Base-by-base conservation (phyloP, 37 sponge, comb jelly and placozoan species). In the Corticium candelabrum region DNA sequence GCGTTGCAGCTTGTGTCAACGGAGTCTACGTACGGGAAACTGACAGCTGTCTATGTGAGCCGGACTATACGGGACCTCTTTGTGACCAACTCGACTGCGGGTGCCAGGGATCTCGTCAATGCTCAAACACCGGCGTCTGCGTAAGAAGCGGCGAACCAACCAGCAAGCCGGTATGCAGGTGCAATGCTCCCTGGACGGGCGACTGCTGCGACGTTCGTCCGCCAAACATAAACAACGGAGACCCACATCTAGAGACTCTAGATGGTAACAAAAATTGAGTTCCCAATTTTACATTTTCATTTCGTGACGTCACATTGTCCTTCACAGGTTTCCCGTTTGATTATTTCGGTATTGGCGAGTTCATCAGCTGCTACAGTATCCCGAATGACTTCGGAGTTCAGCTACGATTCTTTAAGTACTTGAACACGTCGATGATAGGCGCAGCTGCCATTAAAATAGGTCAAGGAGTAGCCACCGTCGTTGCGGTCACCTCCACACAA, bases 81-180 rank as follows among this genome's bases (percentile, higher is more conserved):
- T 50, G 62, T 50, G 62, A 50, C 21, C 62, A 50, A 21, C 62
- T 21, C 62, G 62, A 50, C 62, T 50, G 62, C 62, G 62, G 62
- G 21, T 50, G 62, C 21, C 21, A 27, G 11, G n/a, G n/a, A n/a
- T n/a, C n/a, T n/a, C n/a, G n/a, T n/a, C n/a, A n/a, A n/a, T 50
- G 62, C 62, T 11, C 62, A 11, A 50, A 50, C 62, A 21, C 15
- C 62, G 62, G 62, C 11, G 62, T 50, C 15, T 50, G 62, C 21
- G 15, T 50, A 27, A 11, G 11, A 11, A 21, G 15, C 15, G 15
- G 15, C 15, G 62, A 50, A 11, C 15, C 15, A 27, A 50, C 15
- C 62, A 27, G 15, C 11, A 50, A 50, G 11, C 62, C 11, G 11
- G 21, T 27, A 11, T 50, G 62, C 62, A 21, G 11, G 15, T 50